phyloP scores from a whole-genome alignment of 2,888 invertebrate species.

The Listrodromus nycthemerus region DNA sequence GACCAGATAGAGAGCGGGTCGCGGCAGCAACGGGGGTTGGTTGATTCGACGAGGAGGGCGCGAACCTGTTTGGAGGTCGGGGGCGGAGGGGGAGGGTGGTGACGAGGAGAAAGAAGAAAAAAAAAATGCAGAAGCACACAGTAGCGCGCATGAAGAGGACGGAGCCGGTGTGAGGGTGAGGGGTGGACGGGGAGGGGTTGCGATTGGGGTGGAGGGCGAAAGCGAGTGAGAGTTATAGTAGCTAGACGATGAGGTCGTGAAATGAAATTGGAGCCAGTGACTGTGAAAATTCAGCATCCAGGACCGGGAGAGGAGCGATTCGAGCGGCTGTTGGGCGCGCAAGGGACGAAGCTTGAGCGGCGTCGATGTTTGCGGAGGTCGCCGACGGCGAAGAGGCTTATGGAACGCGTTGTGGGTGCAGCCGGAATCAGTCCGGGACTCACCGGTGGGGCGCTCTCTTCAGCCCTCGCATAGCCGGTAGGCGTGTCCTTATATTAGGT shows the following conservation, averaged over 20 bases:
- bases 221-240: conserved; percentile 57
- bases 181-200: no score
- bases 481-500: conserved; percentile 84
- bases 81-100: conserved; percentile 49
- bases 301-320: conserved; percentile 55
- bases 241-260: conserved; percentile 52
- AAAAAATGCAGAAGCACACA: conserved; percentile 20
- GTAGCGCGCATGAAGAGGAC: conserved; percentile 12
- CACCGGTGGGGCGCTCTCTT: background rate
- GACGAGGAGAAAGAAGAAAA: conserved; percentile 38
- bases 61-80: no score
- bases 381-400: conserved; percentile 22
- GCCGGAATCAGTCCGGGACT: conserved; percentile 24
- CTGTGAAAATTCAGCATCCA: conserved; percentile 78
- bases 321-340: background rate
- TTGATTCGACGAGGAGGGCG: conserved; percentile 16
- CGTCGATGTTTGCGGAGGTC: conserved; percentile 44
- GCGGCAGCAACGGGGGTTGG: conserved; percentile 12
- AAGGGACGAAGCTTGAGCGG: conserved; percentile 52
- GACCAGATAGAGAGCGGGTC: background rate
- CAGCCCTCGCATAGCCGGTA: conserved; percentile 72
- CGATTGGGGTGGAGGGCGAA: conserved; percentile 10
- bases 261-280: conserved; percentile 80
- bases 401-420: conserved; percentile 54
- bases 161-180: conserved; percentile 2